Conservation (phyloP, 1,140 invertebrate species). For the Ctenoplectra terminalis region DNA sequence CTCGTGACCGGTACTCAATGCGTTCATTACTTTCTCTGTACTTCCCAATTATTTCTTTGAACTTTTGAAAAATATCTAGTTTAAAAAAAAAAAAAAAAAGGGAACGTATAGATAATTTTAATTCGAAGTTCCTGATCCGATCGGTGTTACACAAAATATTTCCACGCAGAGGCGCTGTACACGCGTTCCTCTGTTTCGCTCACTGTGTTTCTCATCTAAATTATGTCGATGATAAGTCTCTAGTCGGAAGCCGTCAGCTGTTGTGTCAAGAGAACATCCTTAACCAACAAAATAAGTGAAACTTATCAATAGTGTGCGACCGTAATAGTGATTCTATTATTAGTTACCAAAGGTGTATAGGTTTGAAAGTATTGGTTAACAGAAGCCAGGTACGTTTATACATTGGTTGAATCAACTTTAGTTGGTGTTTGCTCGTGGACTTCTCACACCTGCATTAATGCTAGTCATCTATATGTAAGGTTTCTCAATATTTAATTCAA, state of each 20-base stretch:
- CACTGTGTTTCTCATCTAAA: slow-evolving; percentile 27
- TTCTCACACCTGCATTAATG: slow-evolving; percentile 32
- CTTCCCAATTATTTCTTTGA: too few relatives aligned
- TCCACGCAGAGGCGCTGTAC: not conserved
- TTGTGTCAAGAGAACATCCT: slow-evolving; percentile 67
- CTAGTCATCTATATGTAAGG: slow-evolving; percentile 50
- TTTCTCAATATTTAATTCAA: slow-evolving; percentile 12
- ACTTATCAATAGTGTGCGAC: slow-evolving; percentile 35
- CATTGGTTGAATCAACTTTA: not conserved
- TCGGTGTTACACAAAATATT: not conserved
- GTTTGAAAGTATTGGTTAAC: slow-evolving; percentile 9
- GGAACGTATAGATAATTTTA: not conserved
- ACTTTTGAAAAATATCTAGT: too few relatives aligned
- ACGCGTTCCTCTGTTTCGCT: not conserved
- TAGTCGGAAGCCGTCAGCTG: slow-evolving; percentile 65
- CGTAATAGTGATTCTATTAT: slow-evolving; percentile 11
- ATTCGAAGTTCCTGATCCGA: not conserved
- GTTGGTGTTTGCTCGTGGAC: slow-evolving; percentile 19
- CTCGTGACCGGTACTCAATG: too few relatives aligned
- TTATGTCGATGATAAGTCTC: slow-evolving; percentile 9
- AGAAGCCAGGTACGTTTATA: slow-evolving; percentile 36
- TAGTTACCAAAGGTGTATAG: not conserved
- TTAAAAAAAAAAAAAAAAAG: too few relatives aligned
- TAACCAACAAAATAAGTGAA: slow-evolving; percentile 68
- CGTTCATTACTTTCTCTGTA: too few relatives aligned